A percentile compares a stretch with the other conserved stretches of the same genome.
phyloP scores from a whole-genome alignment of 37 sponge, comb jelly and placozoan genomes.

The Ephydatia muelleri region DNA sequence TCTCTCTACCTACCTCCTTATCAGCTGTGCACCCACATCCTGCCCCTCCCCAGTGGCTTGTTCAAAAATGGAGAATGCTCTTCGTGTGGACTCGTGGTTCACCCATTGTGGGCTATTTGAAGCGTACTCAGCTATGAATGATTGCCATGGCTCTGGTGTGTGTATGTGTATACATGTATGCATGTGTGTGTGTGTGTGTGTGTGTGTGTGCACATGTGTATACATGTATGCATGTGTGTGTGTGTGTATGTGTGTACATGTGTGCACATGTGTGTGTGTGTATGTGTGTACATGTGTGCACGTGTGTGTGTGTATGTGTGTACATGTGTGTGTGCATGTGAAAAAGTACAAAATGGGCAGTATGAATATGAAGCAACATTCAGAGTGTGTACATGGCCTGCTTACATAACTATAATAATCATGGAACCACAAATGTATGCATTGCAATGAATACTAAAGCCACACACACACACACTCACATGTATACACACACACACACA shows the following conservation, averaged over 20 bases:
- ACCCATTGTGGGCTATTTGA: conserved; percentile 8
- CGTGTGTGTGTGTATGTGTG: too few species aligned
- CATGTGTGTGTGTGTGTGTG: not conserved
- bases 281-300: too few species aligned
- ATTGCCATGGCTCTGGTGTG: conserved; percentile 44
- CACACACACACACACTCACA: conserved; percentile 10
- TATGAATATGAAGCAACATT: not conserved
- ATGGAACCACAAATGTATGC: too few species aligned
- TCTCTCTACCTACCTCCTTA: too few species aligned
- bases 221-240: not conserved
- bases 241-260: not conserved
- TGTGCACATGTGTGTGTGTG: not conserved
- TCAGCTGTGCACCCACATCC: not conserved
- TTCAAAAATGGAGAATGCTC: not conserved
- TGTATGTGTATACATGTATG: not conserved
- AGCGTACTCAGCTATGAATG: conserved; percentile 29
- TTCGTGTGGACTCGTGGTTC: conserved; percentile 4
- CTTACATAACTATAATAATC: too few species aligned
- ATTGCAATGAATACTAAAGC: not conserved
- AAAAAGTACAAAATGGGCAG: not conserved
- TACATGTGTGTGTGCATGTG: not conserved
- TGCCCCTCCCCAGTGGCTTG: not conserved
- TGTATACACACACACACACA: not conserved
- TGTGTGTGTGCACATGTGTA: not conserved
- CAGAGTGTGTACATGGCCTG: too few species aligned